A percentile compares a stretch with the other conserved stretches of the same genome.
phyloP scores from a whole-genome alignment of 2,797 vertebrate genomes.

The Paramormyrops hopkinsi region DNA sequence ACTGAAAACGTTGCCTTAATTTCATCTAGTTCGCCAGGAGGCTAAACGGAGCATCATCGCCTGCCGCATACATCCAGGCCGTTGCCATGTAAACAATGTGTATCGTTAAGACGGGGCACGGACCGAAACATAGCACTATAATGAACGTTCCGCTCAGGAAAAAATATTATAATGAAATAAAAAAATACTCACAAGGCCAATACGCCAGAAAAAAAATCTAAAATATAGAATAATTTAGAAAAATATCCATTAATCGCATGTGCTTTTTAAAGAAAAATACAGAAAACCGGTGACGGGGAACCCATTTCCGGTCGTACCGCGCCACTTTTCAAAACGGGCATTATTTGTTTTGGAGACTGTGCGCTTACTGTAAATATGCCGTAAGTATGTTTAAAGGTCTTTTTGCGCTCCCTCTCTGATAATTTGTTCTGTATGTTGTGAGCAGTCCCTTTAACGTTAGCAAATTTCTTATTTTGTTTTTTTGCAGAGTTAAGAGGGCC shows the following conservation, averaged over 20 bases:
- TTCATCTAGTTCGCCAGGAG: not conserved
- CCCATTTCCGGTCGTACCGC: constrained; percentile 28
- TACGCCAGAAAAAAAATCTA: not conserved
- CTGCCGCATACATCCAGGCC: not conserved
- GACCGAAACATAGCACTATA: constrained; percentile 37
- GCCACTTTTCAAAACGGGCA: constrained; percentile 31
- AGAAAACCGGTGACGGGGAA: constrained; percentile 4
- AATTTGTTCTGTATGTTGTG: not conserved
- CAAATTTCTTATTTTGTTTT: constrained; percentile 32
- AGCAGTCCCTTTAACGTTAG: not conserved
- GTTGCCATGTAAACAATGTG: constrained; percentile 61
- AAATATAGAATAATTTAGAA: not conserved
- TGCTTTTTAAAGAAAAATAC: not conserved
- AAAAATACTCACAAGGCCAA: not conserved
- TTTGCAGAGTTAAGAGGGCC: constrained; percentile 65
- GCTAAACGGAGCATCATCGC: not conserved
- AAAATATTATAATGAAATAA: not conserved
- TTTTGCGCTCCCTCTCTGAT: not conserved
- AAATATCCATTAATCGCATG: not conserved
- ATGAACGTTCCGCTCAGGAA: constrained; percentile 4
- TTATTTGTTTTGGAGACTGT: not conserved
- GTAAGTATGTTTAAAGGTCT: constrained; percentile 25
- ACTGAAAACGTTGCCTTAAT: not conserved
- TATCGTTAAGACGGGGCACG: constrained; percentile 18
- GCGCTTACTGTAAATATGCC: constrained; percentile 20